Percentiles rank a stretch among this genome's conserved stretches.
These are phyloP conservation scores for Astur gentilis DNA, from an alignment of 2,113 vertebrate genomes.

Conservation along the genomic window DNA sequence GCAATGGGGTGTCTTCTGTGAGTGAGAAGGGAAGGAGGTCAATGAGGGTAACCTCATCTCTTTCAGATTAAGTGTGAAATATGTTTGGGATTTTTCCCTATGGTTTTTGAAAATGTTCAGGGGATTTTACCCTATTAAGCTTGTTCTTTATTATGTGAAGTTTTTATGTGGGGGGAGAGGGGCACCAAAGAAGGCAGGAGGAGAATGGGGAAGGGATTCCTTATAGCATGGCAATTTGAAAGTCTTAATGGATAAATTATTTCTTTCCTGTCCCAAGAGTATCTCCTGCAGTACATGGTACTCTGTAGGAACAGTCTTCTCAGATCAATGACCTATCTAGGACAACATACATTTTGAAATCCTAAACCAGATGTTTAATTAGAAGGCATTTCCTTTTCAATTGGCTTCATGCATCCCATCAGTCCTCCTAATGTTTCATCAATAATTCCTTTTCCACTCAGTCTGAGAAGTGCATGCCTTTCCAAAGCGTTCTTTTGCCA, in stretches of 20 bases:
- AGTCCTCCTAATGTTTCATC: neutral
- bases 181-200: neutral
- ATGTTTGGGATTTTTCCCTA: neutral
- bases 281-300: neutral
- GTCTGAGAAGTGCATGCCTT: neutral
- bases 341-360: neutral
- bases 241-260: neutral
- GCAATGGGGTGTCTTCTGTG: neutral
- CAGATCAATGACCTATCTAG: neutral
- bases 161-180: neutral
- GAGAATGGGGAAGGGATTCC: neutral
- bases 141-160: neutral
- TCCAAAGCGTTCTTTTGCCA: neutral
- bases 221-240: neutral
- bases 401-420: neutral
- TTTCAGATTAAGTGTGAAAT: neutral
- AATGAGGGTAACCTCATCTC: neutral
- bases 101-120: neutral
- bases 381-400: slow-evolving; percentile 3
- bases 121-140: neutral
- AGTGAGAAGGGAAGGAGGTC: neutral
- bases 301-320: neutral
- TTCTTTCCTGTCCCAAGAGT: neutral
- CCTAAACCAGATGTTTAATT: neutral
- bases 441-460: neutral